Base-by-base conservation (phyloP, 2,113 vertebrate species). In the Rynchops niger region DNA sequence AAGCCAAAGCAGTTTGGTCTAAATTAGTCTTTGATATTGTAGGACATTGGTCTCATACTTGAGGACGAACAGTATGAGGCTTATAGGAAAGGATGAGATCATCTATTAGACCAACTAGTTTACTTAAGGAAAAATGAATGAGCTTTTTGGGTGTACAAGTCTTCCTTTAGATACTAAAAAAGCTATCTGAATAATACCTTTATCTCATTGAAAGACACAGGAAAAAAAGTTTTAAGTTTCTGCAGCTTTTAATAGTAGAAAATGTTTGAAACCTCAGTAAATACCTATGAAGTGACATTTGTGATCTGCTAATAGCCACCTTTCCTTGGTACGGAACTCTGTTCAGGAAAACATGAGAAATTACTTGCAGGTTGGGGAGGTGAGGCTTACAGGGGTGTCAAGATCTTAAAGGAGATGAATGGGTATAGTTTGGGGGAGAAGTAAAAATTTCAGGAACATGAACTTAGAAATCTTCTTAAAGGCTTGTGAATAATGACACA, bases 361-460 rank as follows among this genome's bases (percentile, higher is more conserved):
- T 85, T 26, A 72, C 43, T 79, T 82, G 26, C 29, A 56, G 34
- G 15, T 11, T 92, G 73, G 29, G 13, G n/a, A 59, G 47, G 38
- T 74, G 71, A 85, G 30, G 55, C 5, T 1, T 86, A 17, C 8
- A 45, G 25, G 42, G 16, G 27, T 89, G 50, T 50, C 59, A 81
- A 42, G 61, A 81, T 58, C 88, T 95, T 92, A 95, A 77, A 83
- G 83, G 50, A 92, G 93, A 89, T 67, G 20, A 82, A 95, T 96
- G 15, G 23, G 20, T 74, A 29, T 78, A 71, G 59, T 84, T 53
- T 74, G 63, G 23, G 20, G 29, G 20, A 76, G 59, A 78, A 81
- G 34, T 74, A 91, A 92, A 91, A 86, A 73, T 74, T 70, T 70
- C 81, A 78, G 47, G 72, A 84, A 45, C 29, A 47, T 38, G 77